Percentiles rank a stretch among this genome's conserved stretches.
Conservation (phyloP, 2,888 invertebrate genomes). For the Chymomyza amoena region DNA sequence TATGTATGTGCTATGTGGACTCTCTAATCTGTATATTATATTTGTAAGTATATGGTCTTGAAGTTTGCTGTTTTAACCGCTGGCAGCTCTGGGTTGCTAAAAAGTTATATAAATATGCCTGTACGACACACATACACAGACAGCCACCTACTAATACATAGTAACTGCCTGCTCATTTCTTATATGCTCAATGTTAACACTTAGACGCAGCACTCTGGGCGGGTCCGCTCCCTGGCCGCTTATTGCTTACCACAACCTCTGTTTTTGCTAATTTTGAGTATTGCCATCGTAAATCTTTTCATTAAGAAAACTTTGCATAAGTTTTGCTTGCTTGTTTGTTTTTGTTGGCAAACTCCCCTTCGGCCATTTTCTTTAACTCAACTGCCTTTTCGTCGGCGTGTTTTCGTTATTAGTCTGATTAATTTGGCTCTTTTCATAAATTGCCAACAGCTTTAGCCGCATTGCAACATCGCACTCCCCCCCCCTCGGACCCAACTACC, state of each 20-base stretch:
- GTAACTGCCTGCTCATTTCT: neutral
- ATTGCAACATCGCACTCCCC: slow-evolving; percentile 35
- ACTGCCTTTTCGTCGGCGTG: slow-evolving; percentile 67
- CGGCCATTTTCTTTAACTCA: slow-evolving; percentile 36
- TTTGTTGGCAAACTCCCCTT: neutral
- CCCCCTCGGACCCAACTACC: slow-evolving; percentile 1
- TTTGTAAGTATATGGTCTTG: too few relatives aligned
- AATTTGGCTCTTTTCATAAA: slow-evolving; percentile 79
- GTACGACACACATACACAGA: slow-evolving; percentile 3
- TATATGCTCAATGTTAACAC: neutral
- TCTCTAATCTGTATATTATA: too few relatives aligned
- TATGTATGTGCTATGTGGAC: too few relatives aligned
- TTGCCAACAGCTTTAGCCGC: slow-evolving; percentile 73
- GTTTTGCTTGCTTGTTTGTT: slow-evolving; percentile 50
- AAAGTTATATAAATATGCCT: slow-evolving; percentile 48
- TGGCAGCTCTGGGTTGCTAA: slow-evolving; percentile 27
- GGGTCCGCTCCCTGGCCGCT: slow-evolving; percentile 18
- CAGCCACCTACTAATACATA: too few relatives aligned
- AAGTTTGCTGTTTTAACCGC: slow-evolving; percentile 56
- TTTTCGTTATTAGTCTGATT: slow-evolving; percentile 79
- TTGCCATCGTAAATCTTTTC: slow-evolving; percentile 79
- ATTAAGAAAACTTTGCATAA: slow-evolving; percentile 79
- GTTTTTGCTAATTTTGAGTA: slow-evolving; percentile 72
- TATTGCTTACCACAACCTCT: slow-evolving; percentile 68
- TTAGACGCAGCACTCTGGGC: neutral